Base-by-base conservation (phyloP, 92 coral and sea anemone genomes). In the Zoanthus sansibaricus region DNA sequence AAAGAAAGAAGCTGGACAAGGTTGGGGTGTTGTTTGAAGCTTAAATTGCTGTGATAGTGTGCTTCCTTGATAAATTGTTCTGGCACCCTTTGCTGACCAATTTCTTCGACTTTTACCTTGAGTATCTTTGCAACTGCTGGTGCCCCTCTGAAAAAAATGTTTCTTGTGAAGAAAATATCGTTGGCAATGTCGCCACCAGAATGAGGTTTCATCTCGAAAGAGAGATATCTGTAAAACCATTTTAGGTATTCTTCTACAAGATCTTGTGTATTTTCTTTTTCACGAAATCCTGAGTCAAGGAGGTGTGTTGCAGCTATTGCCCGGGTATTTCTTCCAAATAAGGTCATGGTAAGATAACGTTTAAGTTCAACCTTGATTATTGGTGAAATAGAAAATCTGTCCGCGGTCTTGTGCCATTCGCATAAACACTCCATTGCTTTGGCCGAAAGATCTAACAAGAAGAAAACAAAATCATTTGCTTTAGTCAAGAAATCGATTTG, bases 81-180 rank as follows among this genome's bases (percentile, higher is more conserved):
- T 7, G 76, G 37, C 42, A 75, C 17, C 33, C 7, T 75, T 75
- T 15, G 21, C 61, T 75, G 79, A 75, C 10, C 4, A 31, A 75
- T 75, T n/a, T 75, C 62, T 7, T 37, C 61, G 21, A 75, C 15
- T 49, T 75, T 75, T 20, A 75, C 37, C 10, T 75, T 75, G 18
- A 25, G n/a, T 48, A 75, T 75, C 64, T 75, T 75, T 0, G 42
- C 20, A 6, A 48, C 79, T 10, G 79, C n/a, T 15, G 79, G 79
- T 6, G 49, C 47, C 17, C 79, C 79, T 25, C 79, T 48, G 47
- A 75, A 75, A 46, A 75, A 47, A 37, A 61, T 64, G 3, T 58
- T 25, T 62, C 64, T 75, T 75, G 37, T 49, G 37, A 75, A 48
- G 61, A 46, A 71, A 33, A 44, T 33, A 58, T 25, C 13, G 17